Evolutionary conservation across 2,113 vertebrate genomes (phyloP).

Genomic region (Tachysurus fulvidraco): DNA sequence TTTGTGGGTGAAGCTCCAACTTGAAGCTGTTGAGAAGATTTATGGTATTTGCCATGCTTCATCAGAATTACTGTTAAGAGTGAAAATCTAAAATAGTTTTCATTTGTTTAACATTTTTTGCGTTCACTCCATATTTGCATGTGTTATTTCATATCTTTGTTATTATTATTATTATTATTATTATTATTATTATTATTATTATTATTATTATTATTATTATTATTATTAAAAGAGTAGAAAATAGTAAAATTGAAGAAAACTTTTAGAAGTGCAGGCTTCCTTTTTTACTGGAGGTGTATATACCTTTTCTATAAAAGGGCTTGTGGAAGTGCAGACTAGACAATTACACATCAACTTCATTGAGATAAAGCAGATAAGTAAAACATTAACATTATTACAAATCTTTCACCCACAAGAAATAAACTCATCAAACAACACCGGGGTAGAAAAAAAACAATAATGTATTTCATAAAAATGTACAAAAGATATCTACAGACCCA

Average conservation of each 20-base stretch:
- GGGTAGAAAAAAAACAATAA: constrained; percentile 75
- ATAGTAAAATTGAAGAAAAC: neutral
- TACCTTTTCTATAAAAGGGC: neutral
- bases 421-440: constrained; percentile 48
- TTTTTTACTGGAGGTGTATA: neutral
- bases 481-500: constrained; percentile 92
- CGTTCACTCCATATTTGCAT: neutral
- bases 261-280: neutral
- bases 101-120: neutral
- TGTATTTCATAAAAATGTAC: constrained; percentile 86
- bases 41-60: neutral
- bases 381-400: neutral
- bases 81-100: neutral
- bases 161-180: neutral
- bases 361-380: neutral
- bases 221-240: neutral
- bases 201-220: neutral
- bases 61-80: neutral
- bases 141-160: neutral
- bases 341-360: neutral
- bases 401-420: neutral
- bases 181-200: neutral
- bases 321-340: neutral
- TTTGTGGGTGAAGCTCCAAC: neutral
- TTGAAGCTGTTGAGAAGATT: neutral